Conservation (phyloP, 2,797 vertebrate genomes). For the Lutjanus argentimaculatus region DNA sequence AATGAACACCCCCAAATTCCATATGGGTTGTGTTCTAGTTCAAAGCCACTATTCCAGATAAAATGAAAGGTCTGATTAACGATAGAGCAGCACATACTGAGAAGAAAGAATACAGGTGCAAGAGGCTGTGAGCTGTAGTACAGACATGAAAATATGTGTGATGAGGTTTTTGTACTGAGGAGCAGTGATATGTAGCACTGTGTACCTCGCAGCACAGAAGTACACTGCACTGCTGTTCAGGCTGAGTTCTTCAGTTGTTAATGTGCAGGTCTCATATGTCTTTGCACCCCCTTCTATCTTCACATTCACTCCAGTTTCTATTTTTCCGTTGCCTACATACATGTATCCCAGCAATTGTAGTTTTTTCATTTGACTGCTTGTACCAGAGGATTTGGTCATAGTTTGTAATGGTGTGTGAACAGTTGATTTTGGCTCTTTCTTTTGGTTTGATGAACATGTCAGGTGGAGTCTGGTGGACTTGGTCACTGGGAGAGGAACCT, state of each 20-base stretch:
- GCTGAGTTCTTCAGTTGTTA: conserved; percentile 40
- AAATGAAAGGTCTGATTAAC: no score
- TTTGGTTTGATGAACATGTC: conserved; percentile 2
- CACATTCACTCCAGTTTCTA: conserved; percentile 22
- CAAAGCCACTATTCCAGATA: no score
- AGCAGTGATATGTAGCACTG: conserved; percentile 2
- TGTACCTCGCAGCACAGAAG: conserved; percentile 51
- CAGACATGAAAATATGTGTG: no score
- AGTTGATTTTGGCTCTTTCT: conserved; percentile 37
- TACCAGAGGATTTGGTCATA: conserved; percentile 74
- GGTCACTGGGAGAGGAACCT: no score
- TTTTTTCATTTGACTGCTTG: conserved; percentile 33
- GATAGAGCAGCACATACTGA: no score
- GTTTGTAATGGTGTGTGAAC: conserved; percentile 44
- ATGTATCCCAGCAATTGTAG: conserved; percentile 63
- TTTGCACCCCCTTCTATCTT: conserved; percentile 33
- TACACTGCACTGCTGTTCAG: conserved; percentile 62
- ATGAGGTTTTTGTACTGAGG: not conserved
- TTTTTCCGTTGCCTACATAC: accelerated
- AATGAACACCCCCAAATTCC: no score
- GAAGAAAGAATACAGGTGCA: no score
- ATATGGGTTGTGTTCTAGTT: no score
- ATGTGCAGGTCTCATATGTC: conserved; percentile 24
- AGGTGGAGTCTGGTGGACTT: no score
- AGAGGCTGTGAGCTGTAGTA: no score